Conservation (phyloP, 2,797 vertebrate species). For the Gobio occitaniae region DNA sequence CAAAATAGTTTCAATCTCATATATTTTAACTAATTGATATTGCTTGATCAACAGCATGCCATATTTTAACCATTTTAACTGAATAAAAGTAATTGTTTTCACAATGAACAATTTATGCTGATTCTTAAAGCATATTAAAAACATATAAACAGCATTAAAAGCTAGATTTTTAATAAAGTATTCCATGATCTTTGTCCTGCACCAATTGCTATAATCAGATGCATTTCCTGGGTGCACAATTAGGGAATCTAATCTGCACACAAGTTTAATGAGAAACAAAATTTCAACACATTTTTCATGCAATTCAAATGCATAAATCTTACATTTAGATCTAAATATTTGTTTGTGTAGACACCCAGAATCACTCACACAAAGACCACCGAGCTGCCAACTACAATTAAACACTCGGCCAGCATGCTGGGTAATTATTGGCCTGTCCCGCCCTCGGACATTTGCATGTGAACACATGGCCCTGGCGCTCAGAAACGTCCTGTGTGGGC, state of each 20-base stretch:
- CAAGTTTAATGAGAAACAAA: too few relatives aligned
- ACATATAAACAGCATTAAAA: too few relatives aligned
- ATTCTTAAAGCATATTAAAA: background rate
- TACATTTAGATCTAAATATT: background rate
- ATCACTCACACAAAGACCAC: slow-evolving; percentile 32
- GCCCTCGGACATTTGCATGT: slow-evolving; percentile 54
- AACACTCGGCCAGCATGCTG: slow-evolving; percentile 59
- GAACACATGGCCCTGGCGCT: slow-evolving; percentile 33
- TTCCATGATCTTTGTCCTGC: background rate
- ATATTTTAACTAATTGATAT: background rate
- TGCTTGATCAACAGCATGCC: background rate
- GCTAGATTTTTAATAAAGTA: background rate
- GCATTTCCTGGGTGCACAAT: background rate
- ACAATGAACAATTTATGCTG: background rate
- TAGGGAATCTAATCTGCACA: too few relatives aligned
- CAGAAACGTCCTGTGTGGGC: background rate
- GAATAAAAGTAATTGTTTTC: background rate
- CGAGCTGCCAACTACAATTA: slow-evolving; percentile 62
- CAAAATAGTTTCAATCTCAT: background rate
- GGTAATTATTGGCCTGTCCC: slow-evolving; percentile 55
- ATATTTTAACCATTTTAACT: background rate
- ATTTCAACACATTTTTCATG: background rate
- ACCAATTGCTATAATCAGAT: background rate
- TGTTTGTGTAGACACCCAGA: slow-evolving; percentile 56
- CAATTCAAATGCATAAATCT: background rate